phyloP scores from a whole-genome alignment of 2,888 invertebrate species.

The Drosophila multiciliata region DNA sequence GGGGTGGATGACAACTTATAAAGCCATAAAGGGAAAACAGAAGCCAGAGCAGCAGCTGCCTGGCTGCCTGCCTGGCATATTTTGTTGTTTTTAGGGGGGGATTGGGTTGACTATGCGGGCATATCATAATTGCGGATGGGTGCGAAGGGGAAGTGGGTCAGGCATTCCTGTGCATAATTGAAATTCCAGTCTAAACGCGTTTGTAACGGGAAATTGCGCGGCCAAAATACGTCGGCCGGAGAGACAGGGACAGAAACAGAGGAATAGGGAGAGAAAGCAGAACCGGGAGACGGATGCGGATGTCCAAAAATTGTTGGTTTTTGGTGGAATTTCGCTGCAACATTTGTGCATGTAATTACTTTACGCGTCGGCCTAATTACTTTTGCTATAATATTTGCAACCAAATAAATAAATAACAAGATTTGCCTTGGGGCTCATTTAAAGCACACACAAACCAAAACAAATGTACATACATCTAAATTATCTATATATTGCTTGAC shows the following conservation, averaged over 20 bases:
- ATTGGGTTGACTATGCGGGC: slow-evolving; percentile 39
- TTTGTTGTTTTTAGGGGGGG: slow-evolving; percentile 38
- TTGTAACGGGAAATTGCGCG: slow-evolving; percentile 78
- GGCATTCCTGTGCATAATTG: slow-evolving; percentile 77
- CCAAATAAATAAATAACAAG: slow-evolving; percentile 39
- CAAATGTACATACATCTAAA: background rate
- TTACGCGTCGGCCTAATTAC: slow-evolving; percentile 21
- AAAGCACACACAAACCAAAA: slow-evolving; percentile 10
- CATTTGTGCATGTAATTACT: slow-evolving; percentile 25
- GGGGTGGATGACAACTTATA: slow-evolving; percentile 31
- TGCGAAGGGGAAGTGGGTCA: slow-evolving; percentile 14
- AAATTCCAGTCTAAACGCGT: slow-evolving; percentile 79
- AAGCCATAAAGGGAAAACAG: slow-evolving; percentile 44
- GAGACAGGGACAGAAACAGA: background rate
- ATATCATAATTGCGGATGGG: slow-evolving; percentile 66
- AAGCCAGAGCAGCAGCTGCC: slow-evolving; percentile 28
- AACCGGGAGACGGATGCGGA: slow-evolving; percentile 57
- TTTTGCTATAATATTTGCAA: slow-evolving; percentile 49
- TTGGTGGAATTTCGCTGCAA: slow-evolving; percentile 17
- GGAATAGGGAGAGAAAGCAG: slow-evolving; percentile 3
- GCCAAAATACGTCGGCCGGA: slow-evolving; percentile 57
- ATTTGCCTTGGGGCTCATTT: slow-evolving; percentile 36
- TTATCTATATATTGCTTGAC: background rate
- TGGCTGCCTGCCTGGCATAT: slow-evolving; percentile 50
- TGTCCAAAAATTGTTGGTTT: slow-evolving; percentile 42